Evolutionary conservation across 1,140 invertebrate genomes (phyloP).

Genomic region (Battus philenor): DNA sequence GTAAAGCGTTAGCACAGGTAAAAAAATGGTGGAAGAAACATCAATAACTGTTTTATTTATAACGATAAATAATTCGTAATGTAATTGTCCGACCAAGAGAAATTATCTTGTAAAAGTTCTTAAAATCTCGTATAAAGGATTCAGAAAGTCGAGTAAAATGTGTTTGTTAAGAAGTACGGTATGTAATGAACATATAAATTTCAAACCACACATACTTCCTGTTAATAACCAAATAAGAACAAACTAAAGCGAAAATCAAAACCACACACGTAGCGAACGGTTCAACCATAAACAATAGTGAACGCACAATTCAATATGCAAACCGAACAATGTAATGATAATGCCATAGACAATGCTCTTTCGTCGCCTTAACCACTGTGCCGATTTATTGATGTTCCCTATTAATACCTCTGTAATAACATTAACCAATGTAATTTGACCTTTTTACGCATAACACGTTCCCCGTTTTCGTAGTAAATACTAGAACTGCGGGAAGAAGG

Average conservation of each 20-base stretch:
- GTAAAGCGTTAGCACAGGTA: too few species aligned
- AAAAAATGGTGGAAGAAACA: too few species aligned
- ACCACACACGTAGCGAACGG: constrained; percentile 56
- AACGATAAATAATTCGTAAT: too few species aligned
- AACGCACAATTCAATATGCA: constrained; percentile 70
- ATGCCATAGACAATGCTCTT: constrained; percentile 60
- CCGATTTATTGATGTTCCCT: constrained; percentile 66
- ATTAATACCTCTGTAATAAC: constrained; percentile 64
- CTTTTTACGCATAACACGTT: constrained; percentile 25
- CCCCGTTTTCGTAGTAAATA: constrained; percentile 17
- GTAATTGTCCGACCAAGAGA: too few species aligned
- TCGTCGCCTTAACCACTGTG: constrained; percentile 66
- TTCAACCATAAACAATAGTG: constrained; percentile 55
- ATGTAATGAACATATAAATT: not conserved
- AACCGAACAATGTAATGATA: constrained; percentile 66
- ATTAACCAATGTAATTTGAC: constrained; percentile 36
- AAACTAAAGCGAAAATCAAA: constrained; percentile 13
- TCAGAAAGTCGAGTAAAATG: too few species aligned
- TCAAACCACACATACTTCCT: not conserved
- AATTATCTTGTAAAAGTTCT: too few species aligned
- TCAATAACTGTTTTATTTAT: too few species aligned
- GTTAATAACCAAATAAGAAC: not conserved
- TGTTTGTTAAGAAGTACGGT: too few species aligned
- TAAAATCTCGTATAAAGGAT: too few species aligned
- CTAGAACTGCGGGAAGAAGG: constrained; percentile 16